Percentiles rank a stretch among this genome's conserved stretches.
Evolutionary conservation across 1,140 invertebrate genomes (phyloP).

Genomic region (Oreohelix idahoensis): DNA sequence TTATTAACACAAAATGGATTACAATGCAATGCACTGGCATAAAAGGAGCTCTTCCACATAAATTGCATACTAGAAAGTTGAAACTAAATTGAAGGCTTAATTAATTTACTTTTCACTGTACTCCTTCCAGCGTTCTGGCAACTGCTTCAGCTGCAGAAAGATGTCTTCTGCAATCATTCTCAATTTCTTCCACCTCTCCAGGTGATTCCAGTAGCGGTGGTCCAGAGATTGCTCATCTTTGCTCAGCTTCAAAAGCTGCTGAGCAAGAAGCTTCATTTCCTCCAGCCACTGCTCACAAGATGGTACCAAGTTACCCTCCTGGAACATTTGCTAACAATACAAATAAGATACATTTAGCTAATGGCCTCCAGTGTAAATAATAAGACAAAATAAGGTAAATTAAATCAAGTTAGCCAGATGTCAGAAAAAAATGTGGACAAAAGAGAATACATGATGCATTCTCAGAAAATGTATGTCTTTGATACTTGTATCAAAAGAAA

Average conservation of each 20-base stretch:
- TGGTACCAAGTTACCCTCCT: constrained; percentile 78
- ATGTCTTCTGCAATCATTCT: constrained; percentile 82
- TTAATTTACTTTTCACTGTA: constrained; percentile 83
- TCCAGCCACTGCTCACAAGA: constrained; percentile 80
- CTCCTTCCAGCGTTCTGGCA: constrained; percentile 90
- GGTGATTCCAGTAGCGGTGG: constrained; percentile 79
- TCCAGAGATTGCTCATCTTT: constrained; percentile 80
- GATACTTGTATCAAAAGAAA: no score
- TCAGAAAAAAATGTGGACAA: no score
- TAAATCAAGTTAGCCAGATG: no score
- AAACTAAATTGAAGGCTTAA: no score
- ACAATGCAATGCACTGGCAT: no score
- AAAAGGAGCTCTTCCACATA: no score
- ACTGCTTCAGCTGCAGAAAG: constrained; percentile 84
- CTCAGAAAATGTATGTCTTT: no score
- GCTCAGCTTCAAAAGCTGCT: constrained; percentile 76
- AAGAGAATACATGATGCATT: no score
- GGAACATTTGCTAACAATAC: constrained; percentile 76
- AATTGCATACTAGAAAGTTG: no score
- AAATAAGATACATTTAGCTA: neutral
- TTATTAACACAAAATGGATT: no score
- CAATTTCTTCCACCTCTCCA: constrained; percentile 83
- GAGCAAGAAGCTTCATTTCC: constrained; percentile 80
- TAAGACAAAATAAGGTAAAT: no score
- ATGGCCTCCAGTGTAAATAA: no score